Conservation (phyloP, 1,140 invertebrate species). For the Sitophilus oryzae region DNA sequence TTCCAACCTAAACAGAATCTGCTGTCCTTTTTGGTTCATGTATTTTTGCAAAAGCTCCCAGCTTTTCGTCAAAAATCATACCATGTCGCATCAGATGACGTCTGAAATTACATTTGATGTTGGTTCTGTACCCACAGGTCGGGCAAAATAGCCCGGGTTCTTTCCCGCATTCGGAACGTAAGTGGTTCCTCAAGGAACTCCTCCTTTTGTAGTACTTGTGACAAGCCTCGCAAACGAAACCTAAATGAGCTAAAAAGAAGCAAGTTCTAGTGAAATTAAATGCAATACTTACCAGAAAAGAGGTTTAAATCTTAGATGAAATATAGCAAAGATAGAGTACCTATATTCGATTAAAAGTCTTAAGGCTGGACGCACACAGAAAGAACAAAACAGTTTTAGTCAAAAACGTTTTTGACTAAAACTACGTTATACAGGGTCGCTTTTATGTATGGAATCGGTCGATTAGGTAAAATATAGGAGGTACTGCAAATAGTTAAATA, state of each 20-base stretch:
- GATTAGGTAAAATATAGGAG: too few species aligned
- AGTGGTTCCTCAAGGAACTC: conserved; percentile 45
- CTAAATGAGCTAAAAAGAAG: background rate
- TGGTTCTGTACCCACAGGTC: conserved; percentile 49
- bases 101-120: conserved; percentile 52
- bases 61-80: background rate
- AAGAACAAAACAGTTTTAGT: too few species aligned
- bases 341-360: too few species aligned
- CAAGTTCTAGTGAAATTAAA: background rate
- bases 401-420: too few species aligned
- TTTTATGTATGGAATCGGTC: too few species aligned
- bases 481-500: too few species aligned
- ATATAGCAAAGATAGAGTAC: too few species aligned
- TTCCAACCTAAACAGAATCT: too few species aligned
- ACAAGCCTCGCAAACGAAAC: conserved; percentile 42
- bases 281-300: background rate
- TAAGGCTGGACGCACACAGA: too few species aligned
- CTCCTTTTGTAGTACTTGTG: conserved; percentile 52
- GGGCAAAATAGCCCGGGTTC: conserved; percentile 44
- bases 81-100: conserved; percentile 41
- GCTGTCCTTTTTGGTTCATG: too few species aligned
- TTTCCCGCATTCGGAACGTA: conserved; percentile 55
- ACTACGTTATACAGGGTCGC: too few species aligned
- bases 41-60: background rate
- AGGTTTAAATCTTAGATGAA: too few species aligned